These are phyloP conservation scores for Sphinx pinastri DNA, from an alignment of 2,888 invertebrate genomes.

Conservation along the genomic window DNA sequence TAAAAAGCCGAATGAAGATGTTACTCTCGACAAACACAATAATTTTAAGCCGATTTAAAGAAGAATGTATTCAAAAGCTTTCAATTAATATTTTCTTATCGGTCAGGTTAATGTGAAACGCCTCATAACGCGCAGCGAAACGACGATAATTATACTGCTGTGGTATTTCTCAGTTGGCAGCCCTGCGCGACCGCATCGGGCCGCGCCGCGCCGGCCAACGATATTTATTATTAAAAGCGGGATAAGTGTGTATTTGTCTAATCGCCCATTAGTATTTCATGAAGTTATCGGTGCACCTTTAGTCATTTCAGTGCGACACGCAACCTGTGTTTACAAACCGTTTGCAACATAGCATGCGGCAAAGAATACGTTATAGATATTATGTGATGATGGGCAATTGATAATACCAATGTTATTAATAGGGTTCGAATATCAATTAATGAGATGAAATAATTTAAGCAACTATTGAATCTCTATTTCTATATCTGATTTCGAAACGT, in stretches of 20 bases:
- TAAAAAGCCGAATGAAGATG: no score
- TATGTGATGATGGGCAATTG: no score
- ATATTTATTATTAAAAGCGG: slow-evolving; percentile 1
- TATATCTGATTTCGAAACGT: no score
- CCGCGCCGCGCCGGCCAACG: not conserved
- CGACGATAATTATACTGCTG: not conserved
- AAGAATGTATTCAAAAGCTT: no score
- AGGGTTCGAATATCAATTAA: no score
- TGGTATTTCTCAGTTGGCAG: not conserved
- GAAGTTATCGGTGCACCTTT: not conserved
- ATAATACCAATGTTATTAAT: no score
- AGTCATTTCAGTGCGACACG: not conserved
- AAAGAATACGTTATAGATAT: not conserved
- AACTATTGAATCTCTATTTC: no score
- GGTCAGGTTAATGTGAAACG: not conserved
- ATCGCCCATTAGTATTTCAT: slow-evolving; percentile 19
- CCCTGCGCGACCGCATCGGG: not conserved
- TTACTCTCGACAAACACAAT: no score
- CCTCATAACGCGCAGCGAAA: no score
- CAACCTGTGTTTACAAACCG: not conserved
- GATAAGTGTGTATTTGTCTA: slow-evolving; percentile 27
- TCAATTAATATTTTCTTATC: no score
- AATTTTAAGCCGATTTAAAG: no score
- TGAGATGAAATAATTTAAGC: no score
- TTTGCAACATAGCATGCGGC: not conserved